Evolutionary conservation across 1,140 invertebrate genomes (phyloP), one percentile per base, ranked within the genome.

Genomic region (Schlechtendalia chinensis): DNA sequence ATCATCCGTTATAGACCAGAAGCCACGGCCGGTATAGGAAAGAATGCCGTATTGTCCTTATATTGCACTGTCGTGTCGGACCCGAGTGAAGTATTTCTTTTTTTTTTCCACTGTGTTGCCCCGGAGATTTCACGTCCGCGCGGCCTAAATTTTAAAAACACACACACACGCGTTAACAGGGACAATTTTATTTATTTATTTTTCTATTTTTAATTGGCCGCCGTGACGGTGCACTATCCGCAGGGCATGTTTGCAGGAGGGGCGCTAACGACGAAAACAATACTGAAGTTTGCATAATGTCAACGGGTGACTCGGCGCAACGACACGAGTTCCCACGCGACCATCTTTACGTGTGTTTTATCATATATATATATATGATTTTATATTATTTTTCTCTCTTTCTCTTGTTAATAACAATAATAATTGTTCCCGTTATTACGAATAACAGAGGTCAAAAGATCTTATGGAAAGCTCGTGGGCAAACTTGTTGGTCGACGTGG

Each of bases 41-140:
- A 77, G 72, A 77, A 77, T 77, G 72, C 72, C 29, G 72, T 59
- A 59, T 59, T 77, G 72, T 77, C 72, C 72, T 77, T 77, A 77
- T 77, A 77, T 29, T 8, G 32, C 32, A 8, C 3, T 8, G 32
- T 8, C 32, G 54, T 58, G 32, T 8, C 69, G 67, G 67, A 50
- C 47, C 10, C 50, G 69, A 72, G 69, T 0, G 50, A 12, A 29
- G 50, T 29, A 54, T 53, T 53, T 72, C 17, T n/a, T 67, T 67
- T 45, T 24, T 47, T 16, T 58, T n/a, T 29, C 56, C 11, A 14
- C 56, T 56, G 27, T 22, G 14, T 39, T 24, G 72, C 72, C 32
- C 54, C 53, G n/a, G 54, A 59, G 72, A 77, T 45, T 77, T 77
- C 72, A 39, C 54, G 27, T 59, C 22, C 19, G 12, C 17, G n/a